phyloP scores from a whole-genome alignment of 2,797 vertebrate genomes.

The Mus caroli region DNA sequence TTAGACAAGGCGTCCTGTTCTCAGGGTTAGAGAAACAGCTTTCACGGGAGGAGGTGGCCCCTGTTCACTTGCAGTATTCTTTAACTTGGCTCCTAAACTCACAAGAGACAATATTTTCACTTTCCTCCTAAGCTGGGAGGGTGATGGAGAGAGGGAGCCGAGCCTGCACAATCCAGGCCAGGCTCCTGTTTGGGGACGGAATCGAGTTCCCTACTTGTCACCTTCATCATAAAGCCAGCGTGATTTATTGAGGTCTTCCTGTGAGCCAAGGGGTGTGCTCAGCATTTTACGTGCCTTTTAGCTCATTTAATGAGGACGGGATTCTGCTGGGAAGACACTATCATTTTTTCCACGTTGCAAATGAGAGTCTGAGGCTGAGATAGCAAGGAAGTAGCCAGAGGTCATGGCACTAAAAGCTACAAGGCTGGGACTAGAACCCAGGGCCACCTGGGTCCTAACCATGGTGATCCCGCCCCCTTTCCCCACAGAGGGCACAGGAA shows the following conservation, averaged over 20 bases:
- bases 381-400: constrained; percentile 11
- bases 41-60: constrained; percentile 67
- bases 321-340: constrained; percentile 59
- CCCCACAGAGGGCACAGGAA: constrained; percentile 63
- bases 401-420: neutral
- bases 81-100: constrained; percentile 82
- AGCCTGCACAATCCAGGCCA: neutral
- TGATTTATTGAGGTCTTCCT: constrained; percentile 54
- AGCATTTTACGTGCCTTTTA: constrained; percentile 32
- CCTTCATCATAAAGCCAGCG: neutral
- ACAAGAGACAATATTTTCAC: constrained; percentile 79
- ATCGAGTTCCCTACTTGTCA: neutral
- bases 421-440: constrained; percentile 27
- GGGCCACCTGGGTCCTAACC: neutral
- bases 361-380: constrained; percentile 48
- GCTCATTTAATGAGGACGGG: constrained; percentile 54
- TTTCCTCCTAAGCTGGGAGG: constrained; percentile 48
- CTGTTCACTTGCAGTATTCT: constrained; percentile 63
- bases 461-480: neutral
- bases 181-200: neutral
- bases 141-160: neutral
- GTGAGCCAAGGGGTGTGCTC: neutral
- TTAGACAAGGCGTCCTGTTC: constrained; percentile 54
- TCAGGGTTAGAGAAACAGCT: constrained; percentile 77
- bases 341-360: constrained; percentile 45